Percentiles rank a stretch among this genome's conserved stretches.
These are phyloP conservation scores for Antitype chi DNA, from an alignment of 2,888 invertebrate species.

Conservation along the genomic window DNA sequence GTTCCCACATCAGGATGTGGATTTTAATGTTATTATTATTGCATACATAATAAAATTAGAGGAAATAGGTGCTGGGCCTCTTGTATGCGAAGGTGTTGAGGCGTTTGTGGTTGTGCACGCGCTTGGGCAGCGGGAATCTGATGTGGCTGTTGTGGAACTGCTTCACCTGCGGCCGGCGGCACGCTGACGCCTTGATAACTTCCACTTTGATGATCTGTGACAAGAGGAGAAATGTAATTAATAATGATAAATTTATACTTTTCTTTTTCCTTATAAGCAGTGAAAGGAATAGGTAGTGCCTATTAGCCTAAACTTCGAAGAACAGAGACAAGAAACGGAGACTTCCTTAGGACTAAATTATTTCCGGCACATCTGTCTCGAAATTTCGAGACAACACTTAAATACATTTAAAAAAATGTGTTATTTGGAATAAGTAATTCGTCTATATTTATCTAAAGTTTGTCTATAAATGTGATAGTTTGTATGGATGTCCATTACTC, in stretches of 20 bases:
- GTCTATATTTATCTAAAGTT: too few relatives aligned
- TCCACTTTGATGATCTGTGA: constrained; percentile 98
- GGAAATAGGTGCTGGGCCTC: constrained; percentile 95
- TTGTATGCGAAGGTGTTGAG: constrained; percentile 96
- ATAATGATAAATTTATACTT: background rate
- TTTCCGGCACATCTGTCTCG: too few relatives aligned
- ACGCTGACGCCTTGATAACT: constrained; percentile 96
- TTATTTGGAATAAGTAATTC: too few relatives aligned
- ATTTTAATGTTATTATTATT: constrained; percentile 78
- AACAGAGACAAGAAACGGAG: too few relatives aligned
- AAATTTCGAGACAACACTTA: too few relatives aligned
- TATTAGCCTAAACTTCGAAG: too few relatives aligned
- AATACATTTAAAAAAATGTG: too few relatives aligned
- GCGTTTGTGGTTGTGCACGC: constrained; percentile 95
- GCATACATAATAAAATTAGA: constrained; percentile 83
- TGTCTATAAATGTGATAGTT: too few relatives aligned
- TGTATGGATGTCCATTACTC: too few relatives aligned
- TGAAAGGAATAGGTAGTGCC: too few relatives aligned
- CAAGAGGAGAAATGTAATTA: constrained; percentile 41
- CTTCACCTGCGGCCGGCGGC: constrained; percentile 98
- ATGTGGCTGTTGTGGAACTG: constrained; percentile 99
- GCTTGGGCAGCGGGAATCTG: constrained; percentile 98
- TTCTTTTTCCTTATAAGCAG: background rate
- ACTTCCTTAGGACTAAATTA: too few relatives aligned
- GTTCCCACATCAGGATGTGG: constrained; percentile 76